Conservation (phyloP, 2,113 vertebrate species). For the Lampris incognitus region DNA sequence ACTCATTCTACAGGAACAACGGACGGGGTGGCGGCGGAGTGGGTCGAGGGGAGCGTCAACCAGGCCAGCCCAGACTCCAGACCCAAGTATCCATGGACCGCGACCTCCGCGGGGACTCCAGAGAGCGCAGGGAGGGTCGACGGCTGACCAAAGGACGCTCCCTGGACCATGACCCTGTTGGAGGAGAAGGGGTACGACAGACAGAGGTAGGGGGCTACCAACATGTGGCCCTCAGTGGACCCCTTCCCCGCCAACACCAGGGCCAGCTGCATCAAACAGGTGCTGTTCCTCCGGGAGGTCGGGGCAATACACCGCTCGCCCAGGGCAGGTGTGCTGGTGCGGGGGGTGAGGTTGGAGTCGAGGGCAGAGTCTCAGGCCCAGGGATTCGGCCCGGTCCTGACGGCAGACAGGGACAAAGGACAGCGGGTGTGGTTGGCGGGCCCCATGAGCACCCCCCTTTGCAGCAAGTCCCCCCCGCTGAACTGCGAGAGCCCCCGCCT, state of each 20-base stretch:
- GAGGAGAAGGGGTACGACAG: conserved; percentile 78
- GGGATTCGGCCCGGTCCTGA: conserved; percentile 25
- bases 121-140: conserved; percentile 88
- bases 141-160: conserved; percentile 90
- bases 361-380: conserved; percentile 18
- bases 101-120: conserved; percentile 84
- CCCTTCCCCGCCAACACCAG: conserved; percentile 52
- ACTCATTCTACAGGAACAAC: conserved; percentile 85
- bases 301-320: conserved; percentile 46
- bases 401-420: conserved; percentile 65
- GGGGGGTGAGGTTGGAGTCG: conserved; percentile 26
- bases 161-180: conserved; percentile 87
- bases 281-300: conserved; percentile 57
- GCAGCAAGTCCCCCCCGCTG: conserved; percentile 83
- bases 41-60: conserved; percentile 84
- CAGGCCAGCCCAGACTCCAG: conserved; percentile 76
- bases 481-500: conserved; percentile 86
- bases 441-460: conserved; percentile 80
- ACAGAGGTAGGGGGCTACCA: conserved; percentile 85
- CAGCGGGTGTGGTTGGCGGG: conserved; percentile 84
- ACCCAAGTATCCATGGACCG: conserved; percentile 86
- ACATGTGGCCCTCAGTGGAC: conserved; percentile 61
- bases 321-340: conserved; percentile 52
- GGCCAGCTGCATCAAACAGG: conserved; percentile 45
- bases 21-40: conserved; percentile 80